Evolutionary conservation across 2,113 vertebrate species (phyloP), one percentile per base, ranked within the genome.

Genomic region (Larimichthys crocea): DNA sequence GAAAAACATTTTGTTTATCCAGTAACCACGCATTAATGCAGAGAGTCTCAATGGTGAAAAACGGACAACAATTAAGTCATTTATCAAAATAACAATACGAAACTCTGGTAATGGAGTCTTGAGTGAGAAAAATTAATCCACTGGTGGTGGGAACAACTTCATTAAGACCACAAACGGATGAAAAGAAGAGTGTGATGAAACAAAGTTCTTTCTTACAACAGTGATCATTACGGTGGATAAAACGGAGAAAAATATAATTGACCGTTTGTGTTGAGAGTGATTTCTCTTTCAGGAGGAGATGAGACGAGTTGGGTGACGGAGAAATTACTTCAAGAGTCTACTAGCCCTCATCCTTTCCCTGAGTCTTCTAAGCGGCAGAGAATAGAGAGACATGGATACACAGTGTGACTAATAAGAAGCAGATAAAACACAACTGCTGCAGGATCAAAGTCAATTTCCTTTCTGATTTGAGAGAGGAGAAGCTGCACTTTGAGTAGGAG

Each of bases 361-460:
- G 60, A 53, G 60, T 53, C 50, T 66, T 87, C 69, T 69, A 35
- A 67, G 68, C 15, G 40, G 44, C 35, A 55, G 63, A 67, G 62
- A 74, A 71, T 5, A 67, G 60, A 67, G 60, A 83, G 79, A 74
- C 14, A 14, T 10, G 64, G 64, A 71, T 42, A 64, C 80, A 74
- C 4, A 62, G 35, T 62, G 83, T 40, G 46, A 60, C 67, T 85
- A 83, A 92, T 81, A 55, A 89, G 84, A 73, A 75, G 52, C 14
- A 74, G 67, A 88, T 74, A 52, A 84, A 79, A 77, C 50, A 57
- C 65, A 22, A 53, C 80, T 19, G 60, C 40, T 57, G 63, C 3
- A 1, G 73, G 83, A 88, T 87, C 77, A 83, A 76, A 79, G 70
- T 60, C 49, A 73, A 56, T 71, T 73, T 84, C 19, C 62, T 44